Conservation (phyloP, 1,140 invertebrate genomes). For the Camponotus floridanus region DNA sequence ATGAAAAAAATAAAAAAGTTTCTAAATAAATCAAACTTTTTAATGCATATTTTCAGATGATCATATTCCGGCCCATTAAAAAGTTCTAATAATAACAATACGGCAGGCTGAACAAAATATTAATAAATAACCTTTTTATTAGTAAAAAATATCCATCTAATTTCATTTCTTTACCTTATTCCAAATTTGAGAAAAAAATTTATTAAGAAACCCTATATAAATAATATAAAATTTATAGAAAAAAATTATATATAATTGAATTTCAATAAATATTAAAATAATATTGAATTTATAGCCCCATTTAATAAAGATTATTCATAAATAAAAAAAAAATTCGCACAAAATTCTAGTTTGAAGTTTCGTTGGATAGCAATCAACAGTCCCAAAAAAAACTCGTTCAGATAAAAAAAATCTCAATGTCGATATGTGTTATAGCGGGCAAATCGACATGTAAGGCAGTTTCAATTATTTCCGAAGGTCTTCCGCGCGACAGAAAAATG, state of each 20-base stretch:
- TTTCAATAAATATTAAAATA: not conserved
- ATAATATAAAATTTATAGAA: not conserved
- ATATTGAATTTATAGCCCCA: not conserved
- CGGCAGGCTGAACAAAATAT: too few species aligned
- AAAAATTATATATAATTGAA: too few species aligned
- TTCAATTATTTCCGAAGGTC: conserved; percentile 64
- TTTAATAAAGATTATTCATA: not conserved
- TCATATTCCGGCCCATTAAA: too few species aligned
- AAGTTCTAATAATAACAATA: too few species aligned
- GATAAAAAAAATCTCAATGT: conserved; percentile 24
- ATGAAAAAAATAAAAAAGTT: too few species aligned
- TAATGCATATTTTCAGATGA: too few species aligned
- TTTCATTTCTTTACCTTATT: too few species aligned
- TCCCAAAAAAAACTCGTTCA: conserved; percentile 8
- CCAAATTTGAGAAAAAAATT: too few species aligned
- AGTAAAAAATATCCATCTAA: too few species aligned
- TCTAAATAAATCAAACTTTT: too few species aligned
- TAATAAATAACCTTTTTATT: too few species aligned
- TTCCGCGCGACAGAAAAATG: conserved; percentile 37
- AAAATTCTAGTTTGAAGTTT: conserved; percentile 11
- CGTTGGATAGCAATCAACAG: not conserved
- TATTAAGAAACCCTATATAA: too few species aligned
- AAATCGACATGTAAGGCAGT: not conserved
- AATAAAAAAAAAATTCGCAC: not conserved
- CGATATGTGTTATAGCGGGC: not conserved